A percentile compares a stretch with the other conserved stretches of the same genome.
These are phyloP conservation scores for Garra rufa DNA, from an alignment of 2,113 vertebrate species.

Conservation along the genomic window DNA sequence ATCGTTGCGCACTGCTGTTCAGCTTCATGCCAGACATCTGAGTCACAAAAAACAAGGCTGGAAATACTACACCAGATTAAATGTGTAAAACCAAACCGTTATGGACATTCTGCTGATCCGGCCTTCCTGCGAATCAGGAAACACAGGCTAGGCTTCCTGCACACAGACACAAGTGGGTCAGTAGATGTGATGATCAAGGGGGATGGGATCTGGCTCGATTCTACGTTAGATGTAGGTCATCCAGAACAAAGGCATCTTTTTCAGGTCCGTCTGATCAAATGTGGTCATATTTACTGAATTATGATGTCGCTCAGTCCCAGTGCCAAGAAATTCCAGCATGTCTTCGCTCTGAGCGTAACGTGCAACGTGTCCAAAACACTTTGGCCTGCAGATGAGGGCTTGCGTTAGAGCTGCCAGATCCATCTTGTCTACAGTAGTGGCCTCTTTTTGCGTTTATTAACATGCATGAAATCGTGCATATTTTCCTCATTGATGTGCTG, in stretches of 20 bases:
- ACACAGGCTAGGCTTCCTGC: conserved; percentile 73
- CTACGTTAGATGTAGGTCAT: conserved; percentile 72
- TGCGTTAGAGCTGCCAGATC: conserved; percentile 42
- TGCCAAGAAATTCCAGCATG: conserved; percentile 69
- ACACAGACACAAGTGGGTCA: conserved; percentile 68
- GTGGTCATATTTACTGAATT: conserved; percentile 64
- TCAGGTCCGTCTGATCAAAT: conserved; percentile 57
- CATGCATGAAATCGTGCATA: conserved; percentile 41
- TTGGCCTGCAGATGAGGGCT: conserved; percentile 61
- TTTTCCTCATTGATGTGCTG: conserved; percentile 29
- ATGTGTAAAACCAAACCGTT: conserved; percentile 68
- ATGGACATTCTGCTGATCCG: conserved; percentile 73
- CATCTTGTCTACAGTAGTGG: conserved; percentile 42
- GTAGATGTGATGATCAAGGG: conserved; percentile 43
- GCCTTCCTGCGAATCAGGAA: conserved; percentile 78
- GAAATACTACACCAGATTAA: conserved; percentile 49
- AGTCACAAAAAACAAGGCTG: conserved; percentile 32
- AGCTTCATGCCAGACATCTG: neutral
- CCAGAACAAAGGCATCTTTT: conserved; percentile 70
- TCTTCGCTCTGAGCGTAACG: conserved; percentile 61
- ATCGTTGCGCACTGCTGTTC: too few relatives aligned
- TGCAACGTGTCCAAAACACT: conserved; percentile 74
- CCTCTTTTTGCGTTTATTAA: conserved; percentile 38
- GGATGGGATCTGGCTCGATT: conserved; percentile 62
- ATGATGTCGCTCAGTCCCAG: conserved; percentile 64